Base-by-base conservation (phyloP, 2,797 vertebrate genomes). In the Enteromius thamalakanensis region DNA sequence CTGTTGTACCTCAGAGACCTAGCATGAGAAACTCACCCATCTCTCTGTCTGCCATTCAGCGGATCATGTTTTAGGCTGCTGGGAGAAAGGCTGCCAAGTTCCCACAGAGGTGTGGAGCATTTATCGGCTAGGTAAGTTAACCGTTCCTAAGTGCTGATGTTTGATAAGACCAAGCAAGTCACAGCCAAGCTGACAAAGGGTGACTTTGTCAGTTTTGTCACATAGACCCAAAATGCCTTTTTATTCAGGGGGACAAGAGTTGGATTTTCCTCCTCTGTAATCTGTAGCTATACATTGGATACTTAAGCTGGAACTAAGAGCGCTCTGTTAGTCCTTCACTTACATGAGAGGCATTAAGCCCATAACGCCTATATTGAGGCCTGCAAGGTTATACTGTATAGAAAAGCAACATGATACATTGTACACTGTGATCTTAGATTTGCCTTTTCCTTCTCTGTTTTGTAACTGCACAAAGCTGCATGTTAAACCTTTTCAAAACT, bases 101-200 rank as follows among this genome's bases (percentile, higher is more conserved):
- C 92, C 91, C 93, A 93, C 83, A 88, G 90, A 90, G 84, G 85
- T n/a, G 88, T n/a, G 74, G 55, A 74, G 82, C 6, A 7, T 77
- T 88, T 88, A 87, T 85, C 81, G 7, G 90, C 86, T 42, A 77
- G 85, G 87, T 86, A 89, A 86, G 91, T 92, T 92, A 93, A 92
- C 91, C 89, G 40, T 74, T 70, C 65, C 90, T 86, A 85, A 92
- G 90, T 88, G 91, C 90, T 87, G 92, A 93, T 92, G 89, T 88
- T 90, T 81, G 92, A 94, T 93, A 93, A 93, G 88, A 86, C 87
- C 78, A 84, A 87, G 26, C 21, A 82, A 82, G 86, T 47, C 85
- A 84, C 80, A 85, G 80, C 34, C 32, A 0, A 60, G 77, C 55
- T 88, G 79, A 95, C 92, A 94, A 94, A 89, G 87, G 49, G 45